A percentile compares a stretch with the other conserved stretches of the same genome.
Conservation (phyloP, 1,140 invertebrate species). For the Aphis gossypii region DNA sequence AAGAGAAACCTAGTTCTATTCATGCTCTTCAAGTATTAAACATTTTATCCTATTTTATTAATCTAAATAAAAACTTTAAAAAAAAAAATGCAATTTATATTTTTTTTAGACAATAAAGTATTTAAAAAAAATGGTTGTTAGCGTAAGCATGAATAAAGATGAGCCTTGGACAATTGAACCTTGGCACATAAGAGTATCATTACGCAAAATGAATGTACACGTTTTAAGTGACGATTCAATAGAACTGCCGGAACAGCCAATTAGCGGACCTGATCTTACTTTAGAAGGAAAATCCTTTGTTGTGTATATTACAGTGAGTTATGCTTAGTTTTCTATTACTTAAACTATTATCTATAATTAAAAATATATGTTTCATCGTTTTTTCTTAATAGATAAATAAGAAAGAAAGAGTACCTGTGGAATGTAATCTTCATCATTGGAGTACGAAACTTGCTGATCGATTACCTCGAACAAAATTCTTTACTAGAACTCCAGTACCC, state of each 20-base stretch:
- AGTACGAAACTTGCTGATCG: conserved; percentile 59
- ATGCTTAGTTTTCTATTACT: conserved; percentile 43
- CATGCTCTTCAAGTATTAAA: conserved; percentile 67
- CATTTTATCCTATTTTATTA: background rate
- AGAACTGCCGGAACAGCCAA: conserved; percentile 74
- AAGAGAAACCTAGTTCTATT: conserved; percentile 70
- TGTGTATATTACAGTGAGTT: conserved; percentile 76
- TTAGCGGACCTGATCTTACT: conserved; percentile 79
- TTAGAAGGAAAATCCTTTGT: conserved; percentile 83
- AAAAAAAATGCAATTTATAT: background rate
- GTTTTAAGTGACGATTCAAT: conserved; percentile 76
- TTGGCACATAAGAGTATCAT: conserved; percentile 78
- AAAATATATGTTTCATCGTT: background rate
- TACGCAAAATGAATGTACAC: conserved; percentile 73
- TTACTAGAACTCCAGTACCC: conserved; percentile 55
- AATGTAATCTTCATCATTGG: conserved; percentile 77
- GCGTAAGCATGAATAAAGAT: conserved; percentile 73
- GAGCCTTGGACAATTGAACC: conserved; percentile 81
- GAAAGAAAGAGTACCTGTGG: conserved; percentile 73
- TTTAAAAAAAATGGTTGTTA: conserved; percentile 57
- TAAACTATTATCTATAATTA: conserved; percentile 39
- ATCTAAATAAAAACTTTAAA: background rate
- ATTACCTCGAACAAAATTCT: conserved; percentile 18
- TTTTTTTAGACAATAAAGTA: conserved; percentile 69
- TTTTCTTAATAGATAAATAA: conserved; percentile 70